Base-by-base conservation (phyloP, 2,888 invertebrate genomes). In the Cheilosia urbana region DNA sequence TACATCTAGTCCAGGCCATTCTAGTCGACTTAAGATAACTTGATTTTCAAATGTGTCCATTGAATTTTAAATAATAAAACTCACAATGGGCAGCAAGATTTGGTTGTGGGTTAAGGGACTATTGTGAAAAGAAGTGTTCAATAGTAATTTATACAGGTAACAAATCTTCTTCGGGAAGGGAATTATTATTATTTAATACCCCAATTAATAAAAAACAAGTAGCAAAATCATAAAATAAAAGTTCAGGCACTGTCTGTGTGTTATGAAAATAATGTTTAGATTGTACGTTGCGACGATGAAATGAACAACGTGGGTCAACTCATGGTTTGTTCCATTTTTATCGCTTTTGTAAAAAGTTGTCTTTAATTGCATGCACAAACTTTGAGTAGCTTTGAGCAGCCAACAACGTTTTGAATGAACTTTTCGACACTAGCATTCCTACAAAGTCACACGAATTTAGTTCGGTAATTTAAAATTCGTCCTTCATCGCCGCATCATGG, bases 391-490 rank as follows among this genome's bases (percentile, higher is more conserved):
- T 15, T 4, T 19, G 55, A 19, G n/a, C 30, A 27, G 9, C 17
- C 40, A 24, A 40, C 51, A 24, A 34, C 15, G 17, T 30, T 30
- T 66, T 40, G 21, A 40, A 53, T 40, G 24, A 34, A n/a, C 27
- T 2, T 21, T 55, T 27, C 1, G 4, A 19, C 30, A 55, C 42
- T 57, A 37, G 24, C 24, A 60, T 57, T 11, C 27, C 68, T 5
- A 47, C 2, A 9, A 17, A 19, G 9, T 17, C 17, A 45, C 17
- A 6, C 2, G 3, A 57, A 15, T 78, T 78, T 63, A 7, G 21
- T 11, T 51, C 24, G 27, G 49, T 49, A 71, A 71, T 69, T 53
- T 37, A 53, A 47, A 62, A 37, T 47, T 47, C 37, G 11, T 34
- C 53, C 45, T 45, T 53, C 24, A 62, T 27, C 40, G 7, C 17